Evolutionary conservation across 2,888 invertebrate genomes (phyloP).

Genomic region (Melinopterus prodromus): DNA sequence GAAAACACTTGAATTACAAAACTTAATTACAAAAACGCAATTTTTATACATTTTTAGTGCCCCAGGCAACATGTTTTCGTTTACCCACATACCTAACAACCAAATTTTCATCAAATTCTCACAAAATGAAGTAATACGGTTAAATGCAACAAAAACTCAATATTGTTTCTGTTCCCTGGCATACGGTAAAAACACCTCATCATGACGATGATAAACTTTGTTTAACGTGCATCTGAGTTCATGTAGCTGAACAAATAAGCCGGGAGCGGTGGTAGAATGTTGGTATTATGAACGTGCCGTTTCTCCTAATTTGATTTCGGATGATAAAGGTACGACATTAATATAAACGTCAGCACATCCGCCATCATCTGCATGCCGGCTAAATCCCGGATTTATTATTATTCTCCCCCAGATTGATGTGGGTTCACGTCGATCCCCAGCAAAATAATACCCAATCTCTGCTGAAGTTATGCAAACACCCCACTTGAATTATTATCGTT

Average conservation of each 20-base stretch:
- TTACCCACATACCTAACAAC: too few species aligned
- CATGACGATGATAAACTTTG: too few species aligned
- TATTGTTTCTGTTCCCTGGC: too few species aligned
- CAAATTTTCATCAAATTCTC: too few species aligned
- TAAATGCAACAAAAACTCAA: too few species aligned
- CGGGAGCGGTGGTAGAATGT: background rate
- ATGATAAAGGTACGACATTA: background rate
- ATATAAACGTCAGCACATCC: background rate
- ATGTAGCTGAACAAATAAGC: background rate
- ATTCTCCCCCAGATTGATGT: background rate
- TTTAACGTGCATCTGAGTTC: too few species aligned
- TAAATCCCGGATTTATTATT: background rate
- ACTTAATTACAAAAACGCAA: too few species aligned
- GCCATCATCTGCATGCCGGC: background rate
- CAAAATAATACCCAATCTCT: background rate
- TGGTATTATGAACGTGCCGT: background rate
- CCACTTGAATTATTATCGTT: background rate
- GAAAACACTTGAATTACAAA: too few species aligned
- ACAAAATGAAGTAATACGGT: too few species aligned
- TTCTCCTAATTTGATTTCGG: background rate
- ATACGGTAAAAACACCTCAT: too few species aligned
- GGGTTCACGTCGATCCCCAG: background rate
- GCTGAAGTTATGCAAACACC: background rate
- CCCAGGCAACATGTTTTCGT: too few species aligned
- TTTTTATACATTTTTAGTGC: too few species aligned